Conservation (phyloP, 2,888 invertebrate genomes). For the Andrena bucephala region DNA sequence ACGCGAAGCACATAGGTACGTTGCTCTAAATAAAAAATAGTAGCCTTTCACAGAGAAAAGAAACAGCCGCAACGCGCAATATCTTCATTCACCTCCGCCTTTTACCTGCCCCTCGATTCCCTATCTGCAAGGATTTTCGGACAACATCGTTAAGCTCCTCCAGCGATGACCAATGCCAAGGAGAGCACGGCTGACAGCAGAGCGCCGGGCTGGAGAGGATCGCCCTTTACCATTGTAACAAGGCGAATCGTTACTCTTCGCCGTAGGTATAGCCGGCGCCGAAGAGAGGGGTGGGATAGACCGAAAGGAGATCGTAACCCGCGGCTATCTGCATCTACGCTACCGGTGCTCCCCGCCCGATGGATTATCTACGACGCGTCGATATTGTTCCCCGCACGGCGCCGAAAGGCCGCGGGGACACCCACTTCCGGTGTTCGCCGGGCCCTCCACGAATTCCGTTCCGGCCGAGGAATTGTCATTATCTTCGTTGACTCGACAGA, state of each 20-base stretch:
- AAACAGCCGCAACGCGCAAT: neutral
- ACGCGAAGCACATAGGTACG: no score
- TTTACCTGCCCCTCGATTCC: conserved; percentile 8
- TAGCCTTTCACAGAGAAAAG: neutral
- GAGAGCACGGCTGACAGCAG: conserved; percentile 60
- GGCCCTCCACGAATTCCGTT: conserved; percentile 56
- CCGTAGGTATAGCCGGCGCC: conserved; percentile 21
- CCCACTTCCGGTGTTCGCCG: conserved; percentile 70
- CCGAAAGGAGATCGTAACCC: conserved; percentile 61
- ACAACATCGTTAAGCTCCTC: conserved; percentile 60
- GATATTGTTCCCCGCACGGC: conserved; percentile 35
- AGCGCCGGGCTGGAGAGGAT: conserved; percentile 51
- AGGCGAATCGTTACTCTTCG: conserved; percentile 73
- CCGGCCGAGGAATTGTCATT: conserved; percentile 66
- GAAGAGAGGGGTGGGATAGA: neutral
- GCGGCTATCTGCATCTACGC: conserved; percentile 76
- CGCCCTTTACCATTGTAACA: conserved; percentile 68
- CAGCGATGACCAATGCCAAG: conserved; percentile 69
- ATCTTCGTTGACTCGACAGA: conserved; percentile 74
- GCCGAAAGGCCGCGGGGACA: conserved; percentile 59
- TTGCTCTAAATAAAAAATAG: no score
- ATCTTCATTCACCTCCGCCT: neutral
- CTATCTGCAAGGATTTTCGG: conserved; percentile 28
- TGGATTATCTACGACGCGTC: conserved; percentile 58
- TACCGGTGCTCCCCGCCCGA: conserved; percentile 66